A percentile compares a stretch with the other conserved stretches of the same genome.
phyloP scores from a whole-genome alignment of 2,888 invertebrate species.

The Nebria brevicollis region DNA sequence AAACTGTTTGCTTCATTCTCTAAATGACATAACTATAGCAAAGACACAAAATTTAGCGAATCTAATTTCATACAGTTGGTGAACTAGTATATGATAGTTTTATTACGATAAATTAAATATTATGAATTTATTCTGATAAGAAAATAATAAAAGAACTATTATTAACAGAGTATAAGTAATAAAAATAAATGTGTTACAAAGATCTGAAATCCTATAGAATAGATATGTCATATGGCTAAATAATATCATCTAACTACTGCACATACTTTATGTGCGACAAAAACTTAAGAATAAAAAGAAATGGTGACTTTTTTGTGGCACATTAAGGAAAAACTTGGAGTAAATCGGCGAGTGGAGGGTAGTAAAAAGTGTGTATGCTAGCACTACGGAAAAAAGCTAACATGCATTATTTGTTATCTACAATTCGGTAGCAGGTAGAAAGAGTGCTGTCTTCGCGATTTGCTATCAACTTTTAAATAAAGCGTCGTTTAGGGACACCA shows the following conservation, averaged over 20 bases:
- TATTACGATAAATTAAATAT: too few species aligned
- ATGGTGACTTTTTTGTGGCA: background rate
- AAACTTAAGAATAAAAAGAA: background rate
- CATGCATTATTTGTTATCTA: constrained; percentile 18
- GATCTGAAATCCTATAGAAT: too few species aligned
- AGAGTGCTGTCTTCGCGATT: constrained; percentile 32
- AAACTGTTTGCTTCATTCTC: too few species aligned
- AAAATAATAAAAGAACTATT: too few species aligned
- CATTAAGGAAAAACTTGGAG: background rate
- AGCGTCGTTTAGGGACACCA: constrained; percentile 29
- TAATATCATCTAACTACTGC: background rate
- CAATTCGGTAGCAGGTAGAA: constrained; percentile 4
- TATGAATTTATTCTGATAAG: too few species aligned
- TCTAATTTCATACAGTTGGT: too few species aligned
- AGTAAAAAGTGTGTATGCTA: constrained; percentile 6
- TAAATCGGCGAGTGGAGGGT: background rate
- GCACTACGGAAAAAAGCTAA: background rate
- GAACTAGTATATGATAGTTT: too few species aligned
- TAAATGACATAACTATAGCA: too few species aligned
- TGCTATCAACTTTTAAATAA: constrained; percentile 42
- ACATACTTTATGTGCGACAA: background rate
- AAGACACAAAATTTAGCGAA: too few species aligned
- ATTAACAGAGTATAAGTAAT: too few species aligned
- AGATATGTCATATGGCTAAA: background rate
- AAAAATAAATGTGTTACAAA: too few species aligned